phyloP scores from a whole-genome alignment of 1,140 invertebrate genomes.

The Drosophila truncata region DNA sequence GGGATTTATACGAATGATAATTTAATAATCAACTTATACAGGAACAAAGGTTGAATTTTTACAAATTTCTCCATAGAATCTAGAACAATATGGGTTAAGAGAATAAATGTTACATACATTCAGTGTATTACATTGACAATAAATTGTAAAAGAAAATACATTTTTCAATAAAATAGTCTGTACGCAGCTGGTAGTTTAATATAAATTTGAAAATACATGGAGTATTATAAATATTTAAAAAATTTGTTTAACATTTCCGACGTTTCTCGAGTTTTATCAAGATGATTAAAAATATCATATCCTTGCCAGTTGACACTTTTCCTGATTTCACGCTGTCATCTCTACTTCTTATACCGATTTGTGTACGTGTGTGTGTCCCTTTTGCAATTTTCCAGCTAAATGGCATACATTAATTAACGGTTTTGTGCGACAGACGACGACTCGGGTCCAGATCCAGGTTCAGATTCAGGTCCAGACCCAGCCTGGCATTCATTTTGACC shows the following conservation, averaged over 20 bases:
- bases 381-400: conserved; percentile 83
- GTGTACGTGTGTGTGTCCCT: conserved; percentile 44
- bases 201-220: not conserved
- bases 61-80: no score
- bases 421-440: conserved; percentile 65
- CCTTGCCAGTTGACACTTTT: not conserved
- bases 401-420: conserved; percentile 84
- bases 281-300: not conserved
- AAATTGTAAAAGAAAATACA: no score
- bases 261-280: not conserved
- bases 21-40: no score
- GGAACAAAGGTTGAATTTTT: no score
- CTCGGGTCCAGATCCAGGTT: conserved; percentile 62
- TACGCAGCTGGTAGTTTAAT: not conserved
- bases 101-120: no score
- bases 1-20: no score
- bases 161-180: no score
- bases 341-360: conserved; percentile 17
- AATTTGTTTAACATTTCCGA: not conserved
- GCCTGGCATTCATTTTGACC: conserved; percentile 44
- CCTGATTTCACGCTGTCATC: conserved; percentile 11
- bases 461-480: conserved; percentile 48
- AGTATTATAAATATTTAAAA: not conserved
- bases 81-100: no score
- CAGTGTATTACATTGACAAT: no score